Conservation (phyloP, 2,888 invertebrate species). For the Lasius fuliginosus region DNA sequence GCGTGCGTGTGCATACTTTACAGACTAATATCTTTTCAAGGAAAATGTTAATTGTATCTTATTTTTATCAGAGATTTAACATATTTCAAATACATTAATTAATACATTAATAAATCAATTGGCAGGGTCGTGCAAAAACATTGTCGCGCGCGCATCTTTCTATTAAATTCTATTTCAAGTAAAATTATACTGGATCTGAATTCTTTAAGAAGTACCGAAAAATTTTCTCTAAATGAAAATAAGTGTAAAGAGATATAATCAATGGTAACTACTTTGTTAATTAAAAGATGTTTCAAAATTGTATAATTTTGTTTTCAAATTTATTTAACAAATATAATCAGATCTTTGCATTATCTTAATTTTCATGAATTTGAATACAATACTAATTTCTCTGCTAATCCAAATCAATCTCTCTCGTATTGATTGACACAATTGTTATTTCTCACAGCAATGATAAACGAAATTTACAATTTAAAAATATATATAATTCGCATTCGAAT, state of each 20-base stretch:
- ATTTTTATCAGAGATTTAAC: neutral
- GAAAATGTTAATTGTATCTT: neutral
- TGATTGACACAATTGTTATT: slow-evolving; percentile 33
- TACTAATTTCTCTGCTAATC: slow-evolving; percentile 19
- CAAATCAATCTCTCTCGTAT: slow-evolving; percentile 13
- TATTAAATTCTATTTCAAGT: slow-evolving; percentile 14
- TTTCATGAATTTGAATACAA: slow-evolving; percentile 8
- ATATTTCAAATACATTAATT: slow-evolving; percentile 15
- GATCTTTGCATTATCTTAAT: slow-evolving; percentile 19
- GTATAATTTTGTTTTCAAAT: neutral
- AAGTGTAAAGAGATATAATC: neutral
- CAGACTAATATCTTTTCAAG: slow-evolving; percentile 10
- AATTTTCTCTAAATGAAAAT: neutral
- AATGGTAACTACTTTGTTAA: neutral
- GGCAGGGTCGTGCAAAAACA: neutral
- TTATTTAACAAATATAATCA: neutral
- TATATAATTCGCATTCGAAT: neutral
- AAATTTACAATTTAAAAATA: slow-evolving; percentile 2
- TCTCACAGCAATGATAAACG: neutral
- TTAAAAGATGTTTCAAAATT: slow-evolving; percentile 15
- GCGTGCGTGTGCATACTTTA: neutral
- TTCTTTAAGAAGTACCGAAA: neutral
- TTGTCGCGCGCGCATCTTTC: neutral
- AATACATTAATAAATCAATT: slow-evolving; percentile 31
- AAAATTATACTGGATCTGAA: neutral